phyloP scores from a whole-genome alignment of 2,888 invertebrate species.

The Zhuqinia jingwanae region DNA sequence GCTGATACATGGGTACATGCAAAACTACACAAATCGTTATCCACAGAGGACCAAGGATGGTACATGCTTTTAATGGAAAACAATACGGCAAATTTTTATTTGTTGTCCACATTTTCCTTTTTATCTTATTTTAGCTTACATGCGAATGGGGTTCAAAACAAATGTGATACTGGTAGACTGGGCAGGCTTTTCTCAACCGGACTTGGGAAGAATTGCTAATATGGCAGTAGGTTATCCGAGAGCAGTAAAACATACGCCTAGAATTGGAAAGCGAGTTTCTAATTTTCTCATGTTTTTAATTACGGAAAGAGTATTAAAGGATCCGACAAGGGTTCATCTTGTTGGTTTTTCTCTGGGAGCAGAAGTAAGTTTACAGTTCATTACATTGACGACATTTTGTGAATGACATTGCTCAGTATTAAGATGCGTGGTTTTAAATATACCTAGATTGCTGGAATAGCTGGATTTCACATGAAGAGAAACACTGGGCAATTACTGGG shows the following conservation, averaged over 20 bases:
- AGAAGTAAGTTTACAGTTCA: too few species aligned
- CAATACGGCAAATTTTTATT: not conserved
- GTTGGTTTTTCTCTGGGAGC: conserved; percentile 75
- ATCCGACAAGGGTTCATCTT: conserved; percentile 67
- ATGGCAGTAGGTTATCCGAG: conserved; percentile 72
- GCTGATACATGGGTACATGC: conserved; percentile 76
- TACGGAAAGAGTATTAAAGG: conserved; percentile 70
- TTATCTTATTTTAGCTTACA: too few species aligned
- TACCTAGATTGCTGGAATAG: conserved; percentile 69
- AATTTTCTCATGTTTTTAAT: conserved; percentile 74
- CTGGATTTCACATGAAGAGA: conserved; percentile 72
- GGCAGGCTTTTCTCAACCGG: conserved; percentile 68
- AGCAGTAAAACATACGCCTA: conserved; percentile 64
- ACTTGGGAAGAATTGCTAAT: conserved; percentile 68
- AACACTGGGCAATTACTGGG: conserved; percentile 71
- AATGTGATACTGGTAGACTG: conserved; percentile 75
- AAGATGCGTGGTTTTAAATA: too few species aligned
- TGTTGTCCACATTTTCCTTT: not conserved
- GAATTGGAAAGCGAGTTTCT: conserved; percentile 68
- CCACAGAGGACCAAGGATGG: conserved; percentile 75
- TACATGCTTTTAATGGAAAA: conserved; percentile 47
- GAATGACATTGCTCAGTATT: too few species aligned
- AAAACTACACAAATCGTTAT: conserved; percentile 71
- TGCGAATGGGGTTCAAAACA: conserved; percentile 71
- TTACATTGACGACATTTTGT: too few species aligned